Evolutionary conservation across 2,888 invertebrate genomes (phyloP).

Genomic region (Julus scandinavius): DNA sequence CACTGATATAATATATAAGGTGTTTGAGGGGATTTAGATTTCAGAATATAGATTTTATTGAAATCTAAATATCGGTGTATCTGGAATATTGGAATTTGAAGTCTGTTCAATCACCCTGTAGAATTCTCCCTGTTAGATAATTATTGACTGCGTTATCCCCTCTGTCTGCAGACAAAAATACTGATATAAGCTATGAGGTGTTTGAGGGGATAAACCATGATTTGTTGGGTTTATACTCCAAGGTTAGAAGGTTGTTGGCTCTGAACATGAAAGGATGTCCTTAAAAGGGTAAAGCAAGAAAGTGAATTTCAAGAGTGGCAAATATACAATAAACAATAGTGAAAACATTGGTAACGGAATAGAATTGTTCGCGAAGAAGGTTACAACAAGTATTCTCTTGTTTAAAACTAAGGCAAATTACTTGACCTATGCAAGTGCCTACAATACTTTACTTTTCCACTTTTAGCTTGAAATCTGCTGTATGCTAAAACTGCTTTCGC

Average conservation of each 20-base stretch:
- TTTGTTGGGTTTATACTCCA: conserved; percentile 19
- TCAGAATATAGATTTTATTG: no score
- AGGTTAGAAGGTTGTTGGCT: conserved; percentile 44
- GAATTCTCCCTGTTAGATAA: not conserved
- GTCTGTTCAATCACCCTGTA: not conserved
- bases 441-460: not conserved
- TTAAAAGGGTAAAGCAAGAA: conserved; percentile 43
- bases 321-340: not conserved
- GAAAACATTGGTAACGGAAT: not conserved
- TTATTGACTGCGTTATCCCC: not conserved
- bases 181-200: not conserved
- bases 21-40: no score
- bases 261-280: not conserved
- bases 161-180: not conserved
- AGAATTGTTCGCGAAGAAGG: not conserved
- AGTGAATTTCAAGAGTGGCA: conserved; percentile 22
- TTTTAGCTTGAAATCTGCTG: not conserved
- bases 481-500: not conserved
- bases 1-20: no score
- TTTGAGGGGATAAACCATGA: conserved; percentile 17
- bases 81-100: not conserved
- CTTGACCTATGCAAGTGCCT: not conserved
- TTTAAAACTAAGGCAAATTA: not conserved
- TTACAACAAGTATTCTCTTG: not conserved
- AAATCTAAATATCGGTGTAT: no score